Percentiles rank a stretch among this genome's conserved stretches.
These are phyloP conservation scores for Microctenopoma steveboyesi DNA, from an alignment of 2,797 vertebrate species.

Conservation along the genomic window DNA sequence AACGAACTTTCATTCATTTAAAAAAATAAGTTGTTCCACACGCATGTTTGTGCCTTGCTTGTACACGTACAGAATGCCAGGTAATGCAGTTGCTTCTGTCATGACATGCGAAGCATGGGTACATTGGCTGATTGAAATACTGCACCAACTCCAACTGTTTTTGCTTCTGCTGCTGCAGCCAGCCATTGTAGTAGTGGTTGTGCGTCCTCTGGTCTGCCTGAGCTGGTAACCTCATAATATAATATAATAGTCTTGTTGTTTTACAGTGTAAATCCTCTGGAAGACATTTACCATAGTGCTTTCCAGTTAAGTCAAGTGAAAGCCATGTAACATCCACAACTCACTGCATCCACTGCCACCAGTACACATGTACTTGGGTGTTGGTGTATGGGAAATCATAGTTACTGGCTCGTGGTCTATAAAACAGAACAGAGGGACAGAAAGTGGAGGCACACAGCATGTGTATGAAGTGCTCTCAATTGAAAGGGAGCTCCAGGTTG, in stretches of 20 bases:
- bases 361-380: not conserved
- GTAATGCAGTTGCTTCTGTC: not conserved
- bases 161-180: not conserved
- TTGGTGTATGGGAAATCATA: slow-evolving; percentile 9
- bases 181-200: not conserved
- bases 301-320: not conserved
- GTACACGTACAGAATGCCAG: not conserved
- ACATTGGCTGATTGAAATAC: not conserved
- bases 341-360: not conserved
- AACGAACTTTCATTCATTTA: too few species aligned
- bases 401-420: not conserved
- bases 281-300: not conserved
- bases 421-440: slow-evolving; percentile 7
- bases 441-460: not conserved
- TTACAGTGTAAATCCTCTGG: not conserved
- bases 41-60: not conserved
- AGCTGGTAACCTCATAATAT: not conserved
- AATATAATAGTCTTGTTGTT: slow-evolving; percentile 5
- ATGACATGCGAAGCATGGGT: fast-evolving
- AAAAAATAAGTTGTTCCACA: not conserved
- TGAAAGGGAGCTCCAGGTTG: slow-evolving; percentile 42
- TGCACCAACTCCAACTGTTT: not conserved
- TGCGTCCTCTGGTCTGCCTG: not conserved
- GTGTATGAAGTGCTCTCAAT: slow-evolving; percentile 36
- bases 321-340: not conserved